A percentile compares a stretch with the other conserved stretches of the same genome.
phyloP scores from a whole-genome alignment of 2,113 vertebrate species.

The Pagrus major region DNA sequence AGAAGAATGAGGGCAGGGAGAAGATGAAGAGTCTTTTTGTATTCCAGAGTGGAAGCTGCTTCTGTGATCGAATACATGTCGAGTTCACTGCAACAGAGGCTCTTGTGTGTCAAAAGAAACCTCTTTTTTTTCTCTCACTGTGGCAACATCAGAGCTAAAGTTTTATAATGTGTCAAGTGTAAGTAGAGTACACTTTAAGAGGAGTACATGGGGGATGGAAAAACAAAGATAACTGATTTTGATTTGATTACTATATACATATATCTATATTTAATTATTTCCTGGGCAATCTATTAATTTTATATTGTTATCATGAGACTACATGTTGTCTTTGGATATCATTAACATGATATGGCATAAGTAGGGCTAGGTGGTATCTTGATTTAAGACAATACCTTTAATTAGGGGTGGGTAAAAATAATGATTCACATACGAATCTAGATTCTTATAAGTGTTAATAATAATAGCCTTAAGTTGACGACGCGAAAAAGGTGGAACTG shows the following conservation, averaged over 20 bases:
- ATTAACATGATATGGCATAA: no score
- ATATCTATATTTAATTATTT: no score
- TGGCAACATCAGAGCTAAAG: slow-evolving; percentile 11
- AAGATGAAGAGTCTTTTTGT: slow-evolving; percentile 39
- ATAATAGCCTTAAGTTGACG: no score
- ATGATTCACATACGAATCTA: no score
- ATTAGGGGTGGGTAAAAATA: no score
- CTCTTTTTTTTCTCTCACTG: slow-evolving; percentile 27
- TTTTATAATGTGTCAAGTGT: slow-evolving; percentile 13
- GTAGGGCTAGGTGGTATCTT: no score
- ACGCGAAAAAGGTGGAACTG: no score
- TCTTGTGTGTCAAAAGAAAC: slow-evolving; percentile 42
- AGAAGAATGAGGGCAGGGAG: slow-evolving; percentile 40
- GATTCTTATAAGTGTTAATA: no score
- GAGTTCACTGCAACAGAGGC: slow-evolving; percentile 38
- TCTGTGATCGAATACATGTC: slow-evolving; percentile 55
- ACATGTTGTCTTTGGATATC: no score
- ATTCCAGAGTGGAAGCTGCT: slow-evolving; percentile 33
- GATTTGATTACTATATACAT: background rate
- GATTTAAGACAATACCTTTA: no score
- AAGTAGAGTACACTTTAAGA: background rate
- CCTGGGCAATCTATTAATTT: no score
- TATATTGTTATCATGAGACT: no score
- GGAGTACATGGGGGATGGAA: background rate
- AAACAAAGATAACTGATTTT: background rate